phyloP scores from a whole-genome alignment of 2,797 vertebrate genomes.

The Propithecus deckenii region DNA sequence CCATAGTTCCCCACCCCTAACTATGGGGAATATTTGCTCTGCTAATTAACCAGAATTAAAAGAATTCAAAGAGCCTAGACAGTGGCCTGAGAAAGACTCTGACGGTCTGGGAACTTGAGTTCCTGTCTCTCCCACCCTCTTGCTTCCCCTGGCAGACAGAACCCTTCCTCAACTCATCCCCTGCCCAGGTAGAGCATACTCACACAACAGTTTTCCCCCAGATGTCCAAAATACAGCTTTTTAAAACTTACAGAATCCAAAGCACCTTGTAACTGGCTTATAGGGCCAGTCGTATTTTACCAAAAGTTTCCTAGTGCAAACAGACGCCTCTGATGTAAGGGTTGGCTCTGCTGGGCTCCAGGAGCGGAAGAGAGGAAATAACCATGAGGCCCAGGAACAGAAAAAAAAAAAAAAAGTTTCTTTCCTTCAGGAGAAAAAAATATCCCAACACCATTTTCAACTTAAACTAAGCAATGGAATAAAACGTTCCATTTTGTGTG shows the following conservation, averaged over 20 bases:
- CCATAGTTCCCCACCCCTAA: not conserved
- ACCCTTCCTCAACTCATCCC: not conserved
- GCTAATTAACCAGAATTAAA: slow-evolving; percentile 17
- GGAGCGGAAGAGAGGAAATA: slow-evolving; percentile 59
- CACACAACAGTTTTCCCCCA: slow-evolving; percentile 16
- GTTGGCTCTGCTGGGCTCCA: slow-evolving; percentile 62
- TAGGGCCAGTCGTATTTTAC: slow-evolving; percentile 62
- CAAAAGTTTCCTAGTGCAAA: slow-evolving; percentile 77
- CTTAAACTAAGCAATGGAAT: slow-evolving; percentile 32
- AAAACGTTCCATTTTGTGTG: not conserved
- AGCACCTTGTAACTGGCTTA: slow-evolving; percentile 45
- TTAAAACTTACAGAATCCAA: slow-evolving; percentile 38
- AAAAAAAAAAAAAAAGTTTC: slow-evolving; percentile 60
- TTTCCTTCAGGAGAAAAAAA: slow-evolving; percentile 54
- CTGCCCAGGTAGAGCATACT: not conserved
- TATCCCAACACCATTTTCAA: slow-evolving; percentile 17
- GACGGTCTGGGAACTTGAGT: not conserved
- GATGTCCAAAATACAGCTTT: slow-evolving; percentile 59
- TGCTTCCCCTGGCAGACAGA: not conserved
- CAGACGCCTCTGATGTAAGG: slow-evolving; percentile 77
- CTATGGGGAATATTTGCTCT: not conserved
- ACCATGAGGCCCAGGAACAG: slow-evolving; percentile 55
- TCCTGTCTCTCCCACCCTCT: not conserved
- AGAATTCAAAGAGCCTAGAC: not conserved
- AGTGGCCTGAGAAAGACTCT: not conserved